phyloP scores from a whole-genome alignment of 2,888 invertebrate genomes.

The Aphodius sticticus region DNA sequence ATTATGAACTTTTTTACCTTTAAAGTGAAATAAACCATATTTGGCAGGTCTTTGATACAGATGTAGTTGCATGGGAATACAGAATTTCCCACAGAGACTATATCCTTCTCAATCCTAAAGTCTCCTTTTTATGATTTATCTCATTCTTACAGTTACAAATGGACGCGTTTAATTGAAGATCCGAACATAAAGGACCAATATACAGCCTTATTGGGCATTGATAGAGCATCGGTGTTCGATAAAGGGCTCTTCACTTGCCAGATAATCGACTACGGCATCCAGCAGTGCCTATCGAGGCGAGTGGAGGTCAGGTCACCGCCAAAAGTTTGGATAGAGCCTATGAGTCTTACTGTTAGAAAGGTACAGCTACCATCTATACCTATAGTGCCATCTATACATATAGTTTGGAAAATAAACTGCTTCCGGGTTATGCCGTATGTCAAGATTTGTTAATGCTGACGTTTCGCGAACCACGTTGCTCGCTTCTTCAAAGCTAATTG shows the following conservation, averaged over 20 bases:
- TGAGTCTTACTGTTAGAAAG: slow-evolving; percentile 75
- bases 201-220: slow-evolving; percentile 77
- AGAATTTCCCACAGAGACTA: background rate
- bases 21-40: too few species aligned
- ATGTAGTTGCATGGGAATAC: too few species aligned
- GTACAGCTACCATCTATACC: slow-evolving; percentile 56
- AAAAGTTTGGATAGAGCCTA: slow-evolving; percentile 72
- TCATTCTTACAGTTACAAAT: slow-evolving; percentile 66
- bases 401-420: too few species aligned
- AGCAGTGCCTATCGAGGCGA: slow-evolving; percentile 71
- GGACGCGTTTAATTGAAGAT: slow-evolving; percentile 66
- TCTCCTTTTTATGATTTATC: background rate
- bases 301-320: slow-evolving; percentile 71
- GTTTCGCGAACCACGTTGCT: too few species aligned
- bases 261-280: slow-evolving; percentile 69
- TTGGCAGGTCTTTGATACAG: too few species aligned
- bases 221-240: slow-evolving; percentile 73
- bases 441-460: too few species aligned
- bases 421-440: too few species aligned
- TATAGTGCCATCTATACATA: too few species aligned
- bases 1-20: too few species aligned
- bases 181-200: slow-evolving; percentile 65
- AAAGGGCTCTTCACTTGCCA: slow-evolving; percentile 84
- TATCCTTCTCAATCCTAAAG: background rate
- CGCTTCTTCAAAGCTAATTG: too few species aligned